Evolutionary conservation across 2,113 vertebrate species (phyloP).

Genomic region (Cyanocitta stelleri): DNA sequence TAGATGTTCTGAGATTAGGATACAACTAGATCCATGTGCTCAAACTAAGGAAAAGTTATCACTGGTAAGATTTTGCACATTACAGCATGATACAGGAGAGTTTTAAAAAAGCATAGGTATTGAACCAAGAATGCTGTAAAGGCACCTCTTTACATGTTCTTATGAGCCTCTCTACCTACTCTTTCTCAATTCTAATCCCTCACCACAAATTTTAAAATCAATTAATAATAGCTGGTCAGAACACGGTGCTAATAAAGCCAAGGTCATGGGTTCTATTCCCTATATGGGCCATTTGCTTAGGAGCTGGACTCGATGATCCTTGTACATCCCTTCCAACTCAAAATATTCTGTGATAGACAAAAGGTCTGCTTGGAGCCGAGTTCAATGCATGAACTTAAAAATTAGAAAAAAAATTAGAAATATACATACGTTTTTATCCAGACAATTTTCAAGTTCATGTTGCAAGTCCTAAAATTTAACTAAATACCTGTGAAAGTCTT

Average conservation of each 20-base stretch:
- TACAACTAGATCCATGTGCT: not conserved
- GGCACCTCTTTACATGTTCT: not conserved
- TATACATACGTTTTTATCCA: not conserved
- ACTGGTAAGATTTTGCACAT: not conserved
- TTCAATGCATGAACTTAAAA: not conserved
- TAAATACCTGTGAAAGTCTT: not conserved
- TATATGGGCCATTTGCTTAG: not conserved
- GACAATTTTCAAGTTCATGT: not conserved
- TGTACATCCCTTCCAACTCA: not conserved
- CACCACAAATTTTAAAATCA: not conserved
- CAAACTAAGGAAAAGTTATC: not conserved
- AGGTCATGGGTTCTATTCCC: not conserved
- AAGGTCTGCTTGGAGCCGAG: not conserved
- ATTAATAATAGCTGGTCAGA: not conserved
- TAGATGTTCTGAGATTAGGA: not conserved
- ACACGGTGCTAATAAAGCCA: not conserved
- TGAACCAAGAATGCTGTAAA: not conserved
- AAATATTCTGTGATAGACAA: not conserved
- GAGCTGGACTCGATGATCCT: not conserved
- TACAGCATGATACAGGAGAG: not conserved
- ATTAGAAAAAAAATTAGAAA: not conserved
- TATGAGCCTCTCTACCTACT: not conserved
- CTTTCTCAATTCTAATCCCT: not conserved
- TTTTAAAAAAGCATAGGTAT: not conserved
- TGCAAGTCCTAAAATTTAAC: not conserved